A percentile compares a stretch with the other conserved stretches of the same genome.
These are phyloP conservation scores for Caenorhabditis inopinata DNA, from an alignment of 1,140 invertebrate genomes.

Conservation along the genomic window DNA sequence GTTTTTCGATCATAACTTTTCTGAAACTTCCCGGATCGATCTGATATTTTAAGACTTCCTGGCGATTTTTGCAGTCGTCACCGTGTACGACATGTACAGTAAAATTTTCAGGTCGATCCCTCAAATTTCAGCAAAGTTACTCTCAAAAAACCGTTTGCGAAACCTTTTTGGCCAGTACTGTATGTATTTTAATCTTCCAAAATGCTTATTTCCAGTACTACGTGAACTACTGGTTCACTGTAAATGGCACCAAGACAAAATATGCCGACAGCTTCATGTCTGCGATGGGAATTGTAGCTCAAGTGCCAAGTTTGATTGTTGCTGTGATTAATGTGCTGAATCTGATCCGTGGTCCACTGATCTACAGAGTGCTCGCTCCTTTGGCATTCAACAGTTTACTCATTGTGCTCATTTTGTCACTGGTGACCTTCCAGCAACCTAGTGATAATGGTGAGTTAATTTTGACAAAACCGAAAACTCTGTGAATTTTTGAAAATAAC, in stretches of 20 bases:
- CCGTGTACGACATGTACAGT: too few relatives aligned
- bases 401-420: not conserved
- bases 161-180: too few relatives aligned
- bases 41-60: too few relatives aligned
- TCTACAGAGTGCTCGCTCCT: constrained; percentile 15
- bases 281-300: constrained; percentile 36
- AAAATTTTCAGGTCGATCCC: too few relatives aligned
- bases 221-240: constrained; percentile 45
- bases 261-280: constrained; percentile 34
- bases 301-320: constrained; percentile 34
- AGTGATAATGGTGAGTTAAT: constrained; percentile 15
- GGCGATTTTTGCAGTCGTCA: too few relatives aligned
- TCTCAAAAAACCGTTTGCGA: too few relatives aligned
- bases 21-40: too few relatives aligned
- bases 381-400: constrained; percentile 32
- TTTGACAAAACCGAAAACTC: too few relatives aligned
- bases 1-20: too few relatives aligned
- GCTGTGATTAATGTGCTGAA: constrained; percentile 25
- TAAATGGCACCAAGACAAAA: not conserved
- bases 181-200: too few relatives aligned
- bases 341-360: constrained; percentile 22
- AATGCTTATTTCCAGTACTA: constrained; percentile 37
- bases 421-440: constrained; percentile 22
- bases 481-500: too few relatives aligned
- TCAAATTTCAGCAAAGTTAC: too few relatives aligned